These are phyloP conservation scores for Gastrophysa polygoni DNA, from an alignment of 2,888 invertebrate species.

Conservation along the genomic window DNA sequence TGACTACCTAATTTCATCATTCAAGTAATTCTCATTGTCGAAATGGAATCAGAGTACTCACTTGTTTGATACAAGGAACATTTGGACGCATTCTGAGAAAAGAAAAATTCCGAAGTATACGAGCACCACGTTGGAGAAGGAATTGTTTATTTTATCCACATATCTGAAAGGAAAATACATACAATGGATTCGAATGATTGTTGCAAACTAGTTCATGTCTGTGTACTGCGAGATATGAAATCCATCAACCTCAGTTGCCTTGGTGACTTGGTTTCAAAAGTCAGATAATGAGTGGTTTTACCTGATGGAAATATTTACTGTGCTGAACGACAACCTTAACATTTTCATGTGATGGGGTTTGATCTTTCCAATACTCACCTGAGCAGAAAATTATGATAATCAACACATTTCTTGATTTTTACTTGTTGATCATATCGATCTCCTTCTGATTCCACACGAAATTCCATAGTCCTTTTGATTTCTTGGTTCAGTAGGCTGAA, in stretches of 20 bases:
- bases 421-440: neutral
- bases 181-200: too few species aligned
- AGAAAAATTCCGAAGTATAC: neutral
- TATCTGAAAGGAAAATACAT: neutral
- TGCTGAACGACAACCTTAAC: neutral
- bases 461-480: neutral
- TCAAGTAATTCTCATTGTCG: neutral
- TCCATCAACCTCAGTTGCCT: too few species aligned
- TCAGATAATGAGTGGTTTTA: too few species aligned
- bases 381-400: constrained; percentile 20
- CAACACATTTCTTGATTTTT: constrained; percentile 8
- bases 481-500: constrained; percentile 9
- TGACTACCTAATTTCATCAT: neutral
- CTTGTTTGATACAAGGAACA: constrained; percentile 7
- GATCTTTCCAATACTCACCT: constrained; percentile 2
- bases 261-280: too few species aligned
- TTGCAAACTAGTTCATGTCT: too few species aligned
- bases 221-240: too few species aligned
- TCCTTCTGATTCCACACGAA: neutral
- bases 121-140: neutral
- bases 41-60: neutral
- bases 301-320: too few species aligned
- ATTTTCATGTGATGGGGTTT: neutral
- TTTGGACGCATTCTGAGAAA: constrained; percentile 8
- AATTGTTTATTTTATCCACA: constrained; percentile 1